Conservation (phyloP, 2,797 vertebrate genomes). For the Amniataba percoides region DNA sequence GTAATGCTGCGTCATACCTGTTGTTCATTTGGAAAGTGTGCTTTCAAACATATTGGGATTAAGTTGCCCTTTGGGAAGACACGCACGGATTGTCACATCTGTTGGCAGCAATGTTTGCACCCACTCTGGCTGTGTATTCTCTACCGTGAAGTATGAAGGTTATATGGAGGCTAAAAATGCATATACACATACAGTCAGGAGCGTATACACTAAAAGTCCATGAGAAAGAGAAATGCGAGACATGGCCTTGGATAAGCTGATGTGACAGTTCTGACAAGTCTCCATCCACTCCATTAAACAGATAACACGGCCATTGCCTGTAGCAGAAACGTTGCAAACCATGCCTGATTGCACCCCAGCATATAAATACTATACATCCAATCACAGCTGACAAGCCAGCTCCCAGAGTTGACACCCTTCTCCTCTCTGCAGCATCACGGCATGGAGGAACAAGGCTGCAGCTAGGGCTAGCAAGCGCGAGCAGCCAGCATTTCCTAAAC, state of each 20-base stretch:
- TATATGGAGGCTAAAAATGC: conserved; percentile 5
- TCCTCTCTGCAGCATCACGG: conserved; percentile 54
- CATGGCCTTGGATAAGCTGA: conserved; percentile 51
- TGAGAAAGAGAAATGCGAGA: conserved; percentile 25
- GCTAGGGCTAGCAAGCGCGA: conserved; percentile 54
- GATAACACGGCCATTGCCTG: conserved; percentile 58
- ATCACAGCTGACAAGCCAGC: conserved; percentile 65
- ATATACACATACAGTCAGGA: conserved; percentile 13
- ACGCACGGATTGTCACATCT: neutral
- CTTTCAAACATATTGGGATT: conserved; percentile 18
- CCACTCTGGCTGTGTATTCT: neutral
- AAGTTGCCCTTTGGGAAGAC: neutral
- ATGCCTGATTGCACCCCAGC: conserved; percentile 51
- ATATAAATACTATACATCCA: conserved; percentile 71
- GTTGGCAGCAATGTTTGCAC: neutral
- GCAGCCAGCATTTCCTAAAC: conserved; percentile 68
- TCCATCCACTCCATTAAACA: conserved; percentile 73
- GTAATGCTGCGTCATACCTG: conserved; percentile 21
- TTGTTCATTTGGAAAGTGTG: conserved; percentile 11
- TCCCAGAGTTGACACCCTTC: conserved; percentile 60
- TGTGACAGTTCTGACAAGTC: conserved; percentile 74
- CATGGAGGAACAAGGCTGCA: conserved; percentile 26
- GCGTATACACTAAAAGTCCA: conserved; percentile 36
- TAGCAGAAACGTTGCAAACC: conserved; percentile 60
- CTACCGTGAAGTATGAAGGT: conserved; percentile 5